Evolutionary conservation across 1,140 invertebrate genomes (phyloP).

Genomic region (Probaryconus sp.): DNA sequence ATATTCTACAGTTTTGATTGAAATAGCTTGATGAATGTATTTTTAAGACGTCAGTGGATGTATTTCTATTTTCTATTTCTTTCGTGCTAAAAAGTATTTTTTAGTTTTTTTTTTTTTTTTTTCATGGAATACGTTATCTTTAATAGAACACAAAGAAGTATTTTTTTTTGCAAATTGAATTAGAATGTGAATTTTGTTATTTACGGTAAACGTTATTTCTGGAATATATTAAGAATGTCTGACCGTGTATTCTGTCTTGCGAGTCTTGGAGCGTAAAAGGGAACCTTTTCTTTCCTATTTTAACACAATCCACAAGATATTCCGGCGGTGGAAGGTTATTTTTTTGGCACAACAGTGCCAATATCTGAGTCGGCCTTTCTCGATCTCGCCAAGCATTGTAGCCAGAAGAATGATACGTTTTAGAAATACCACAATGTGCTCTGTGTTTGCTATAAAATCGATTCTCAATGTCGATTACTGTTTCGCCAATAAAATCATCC

Average conservation of each 20-base stretch:
- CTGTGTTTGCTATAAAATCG: slow-evolving; percentile 89
- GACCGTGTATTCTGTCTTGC: slow-evolving; percentile 21
- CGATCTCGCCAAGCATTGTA: slow-evolving; percentile 89
- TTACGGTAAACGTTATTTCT: slow-evolving; percentile 7
- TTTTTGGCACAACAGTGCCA: slow-evolving; percentile 84
- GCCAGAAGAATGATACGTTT: slow-evolving; percentile 84
- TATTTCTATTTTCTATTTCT: too few species aligned
- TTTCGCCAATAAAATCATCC: slow-evolving; percentile 92
- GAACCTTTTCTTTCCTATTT: slow-evolving; percentile 80
- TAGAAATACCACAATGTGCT: slow-evolving; percentile 86
- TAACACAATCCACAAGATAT: slow-evolving; percentile 75
- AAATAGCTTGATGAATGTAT: too few species aligned
- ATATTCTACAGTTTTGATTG: too few species aligned
- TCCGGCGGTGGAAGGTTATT: slow-evolving; percentile 80
- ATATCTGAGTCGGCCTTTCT: slow-evolving; percentile 85
- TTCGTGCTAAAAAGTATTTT: too few species aligned
- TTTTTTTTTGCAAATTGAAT: background rate
- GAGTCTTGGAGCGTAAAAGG: slow-evolving; percentile 60
- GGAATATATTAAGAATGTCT: slow-evolving; percentile 23
- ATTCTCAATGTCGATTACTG: slow-evolving; percentile 91
- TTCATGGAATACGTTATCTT: too few species aligned
- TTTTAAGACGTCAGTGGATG: too few species aligned
- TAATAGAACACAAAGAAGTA: too few species aligned
- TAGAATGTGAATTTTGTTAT: slow-evolving; percentile 19
- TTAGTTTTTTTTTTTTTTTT: too few species aligned